Conservation (phyloP, 2,797 vertebrate genomes). For the Heterohyrax brucei region DNA sequence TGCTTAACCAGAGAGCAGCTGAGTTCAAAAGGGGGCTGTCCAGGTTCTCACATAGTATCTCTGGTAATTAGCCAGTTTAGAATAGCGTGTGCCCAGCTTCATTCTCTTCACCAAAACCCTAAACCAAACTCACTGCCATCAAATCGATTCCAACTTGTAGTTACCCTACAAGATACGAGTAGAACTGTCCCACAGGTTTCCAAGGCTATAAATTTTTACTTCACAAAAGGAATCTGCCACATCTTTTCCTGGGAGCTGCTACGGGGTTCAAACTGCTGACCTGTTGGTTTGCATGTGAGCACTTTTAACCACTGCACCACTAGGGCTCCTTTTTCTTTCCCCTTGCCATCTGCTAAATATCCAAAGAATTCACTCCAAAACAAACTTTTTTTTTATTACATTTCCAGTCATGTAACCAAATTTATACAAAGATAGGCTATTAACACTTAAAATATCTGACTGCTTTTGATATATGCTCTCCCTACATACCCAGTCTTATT, state of each 20-base stretch:
- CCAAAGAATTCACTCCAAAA: neutral
- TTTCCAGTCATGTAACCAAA: neutral
- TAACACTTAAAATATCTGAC: constrained; percentile 23
- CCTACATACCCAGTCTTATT: neutral
- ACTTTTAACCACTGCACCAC: too few relatives aligned
- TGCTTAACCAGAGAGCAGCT: neutral
- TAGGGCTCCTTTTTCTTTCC: neutral
- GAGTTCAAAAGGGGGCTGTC: constrained; percentile 7
- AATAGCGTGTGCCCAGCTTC: neutral
- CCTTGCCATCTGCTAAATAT: neutral
- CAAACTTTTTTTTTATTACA: constrained; percentile 11
- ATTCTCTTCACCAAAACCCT: neutral
- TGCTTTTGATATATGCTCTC: constrained; percentile 4
- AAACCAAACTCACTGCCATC: too few relatives aligned
- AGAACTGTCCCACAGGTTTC: too few relatives aligned
- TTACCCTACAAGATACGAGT: too few relatives aligned
- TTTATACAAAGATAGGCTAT: neutral
- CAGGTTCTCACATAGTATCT: neutral
- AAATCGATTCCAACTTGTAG: too few relatives aligned
- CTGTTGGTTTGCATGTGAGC: too few relatives aligned
- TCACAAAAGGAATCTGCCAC: too few relatives aligned
- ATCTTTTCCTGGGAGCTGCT: too few relatives aligned
- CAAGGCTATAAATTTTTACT: too few relatives aligned
- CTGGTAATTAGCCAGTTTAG: neutral
- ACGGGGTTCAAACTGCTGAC: too few relatives aligned